phyloP scores from a whole-genome alignment of 2,797 vertebrate species.

The Pygocentrus nattereri region DNA sequence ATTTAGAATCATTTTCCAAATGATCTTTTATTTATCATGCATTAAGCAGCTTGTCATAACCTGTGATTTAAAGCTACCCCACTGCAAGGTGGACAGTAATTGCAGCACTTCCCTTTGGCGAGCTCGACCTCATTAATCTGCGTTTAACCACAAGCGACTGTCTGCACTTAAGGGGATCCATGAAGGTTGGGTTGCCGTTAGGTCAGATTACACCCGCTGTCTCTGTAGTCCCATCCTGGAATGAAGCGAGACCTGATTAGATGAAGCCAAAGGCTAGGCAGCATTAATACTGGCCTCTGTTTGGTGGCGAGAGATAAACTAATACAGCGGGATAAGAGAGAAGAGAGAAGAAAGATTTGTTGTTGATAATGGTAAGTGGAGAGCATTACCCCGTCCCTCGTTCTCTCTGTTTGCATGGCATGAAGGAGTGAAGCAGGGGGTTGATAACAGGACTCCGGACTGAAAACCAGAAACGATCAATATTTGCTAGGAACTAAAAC shows the following conservation, averaged over 20 bases:
- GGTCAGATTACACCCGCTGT: constrained; percentile 63
- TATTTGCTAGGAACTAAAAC: neutral
- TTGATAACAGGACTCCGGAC: neutral
- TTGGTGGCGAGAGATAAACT: constrained; percentile 66
- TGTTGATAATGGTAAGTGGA: constrained; percentile 49
- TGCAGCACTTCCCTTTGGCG: constrained; percentile 31
- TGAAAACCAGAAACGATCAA: neutral
- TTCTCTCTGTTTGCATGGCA: neutral
- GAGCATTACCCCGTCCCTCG: neutral
- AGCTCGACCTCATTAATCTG: constrained; percentile 34
- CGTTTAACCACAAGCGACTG: constrained; percentile 42
- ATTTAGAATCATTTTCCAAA: neutral
- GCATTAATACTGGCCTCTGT: constrained; percentile 28
- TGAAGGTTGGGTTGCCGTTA: constrained; percentile 41
- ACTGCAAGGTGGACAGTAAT: constrained; percentile 36
- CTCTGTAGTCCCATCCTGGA: constrained; percentile 50
- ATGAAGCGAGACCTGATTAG: constrained; percentile 64
- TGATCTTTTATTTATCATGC: constrained; percentile 29
- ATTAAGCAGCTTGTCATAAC: constrained; percentile 13
- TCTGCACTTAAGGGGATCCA: constrained; percentile 27
- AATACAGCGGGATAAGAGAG: constrained; percentile 71
- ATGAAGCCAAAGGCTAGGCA: constrained; percentile 59
- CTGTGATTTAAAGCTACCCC: constrained; percentile 36
- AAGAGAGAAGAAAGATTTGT: constrained; percentile 59
- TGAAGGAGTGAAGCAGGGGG: neutral